Evolutionary conservation across 2,888 invertebrate genomes (phyloP).

Genomic region (Acleris literana): DNA sequence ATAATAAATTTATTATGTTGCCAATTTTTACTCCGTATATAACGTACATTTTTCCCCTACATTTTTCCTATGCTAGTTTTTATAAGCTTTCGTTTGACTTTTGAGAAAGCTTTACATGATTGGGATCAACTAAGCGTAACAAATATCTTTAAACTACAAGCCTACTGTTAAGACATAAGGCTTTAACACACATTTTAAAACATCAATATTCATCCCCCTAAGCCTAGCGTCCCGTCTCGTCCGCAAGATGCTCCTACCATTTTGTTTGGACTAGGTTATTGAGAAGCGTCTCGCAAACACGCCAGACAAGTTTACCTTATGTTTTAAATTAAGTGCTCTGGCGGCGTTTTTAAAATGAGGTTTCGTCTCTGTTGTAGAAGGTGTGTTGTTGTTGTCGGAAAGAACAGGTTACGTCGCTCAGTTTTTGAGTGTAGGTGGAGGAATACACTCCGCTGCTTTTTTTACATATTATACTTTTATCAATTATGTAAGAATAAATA

Average conservation of each 20-base stretch:
- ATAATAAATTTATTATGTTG: no score
- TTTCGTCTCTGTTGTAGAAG: slow-evolving; percentile 33
- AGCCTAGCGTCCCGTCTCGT: slow-evolving; percentile 24
- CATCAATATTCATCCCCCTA: slow-evolving; percentile 8
- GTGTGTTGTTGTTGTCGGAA: background rate
- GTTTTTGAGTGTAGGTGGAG: background rate
- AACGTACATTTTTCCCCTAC: no score
- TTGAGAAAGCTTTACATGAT: no score
- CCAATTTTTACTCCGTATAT: no score
- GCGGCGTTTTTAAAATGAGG: slow-evolving; percentile 47
- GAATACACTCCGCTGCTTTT: no score
- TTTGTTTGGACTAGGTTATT: slow-evolving; percentile 70
- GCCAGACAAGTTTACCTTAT: slow-evolving; percentile 46
- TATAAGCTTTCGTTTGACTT: no score
- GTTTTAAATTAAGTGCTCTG: slow-evolving; percentile 51
- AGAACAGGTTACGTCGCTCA: background rate
- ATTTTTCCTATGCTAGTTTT: no score
- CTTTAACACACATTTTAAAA: background rate
- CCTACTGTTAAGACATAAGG: no score
- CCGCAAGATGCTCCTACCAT: slow-evolving; percentile 67
- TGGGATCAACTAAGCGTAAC: no score
- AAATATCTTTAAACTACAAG: no score
- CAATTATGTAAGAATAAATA: no score
- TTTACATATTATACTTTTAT: no score
- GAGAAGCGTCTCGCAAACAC: slow-evolving; percentile 52